These are phyloP conservation scores for Chymomyza amoena DNA, from an alignment of 2,888 invertebrate species.

Conservation along the genomic window DNA sequence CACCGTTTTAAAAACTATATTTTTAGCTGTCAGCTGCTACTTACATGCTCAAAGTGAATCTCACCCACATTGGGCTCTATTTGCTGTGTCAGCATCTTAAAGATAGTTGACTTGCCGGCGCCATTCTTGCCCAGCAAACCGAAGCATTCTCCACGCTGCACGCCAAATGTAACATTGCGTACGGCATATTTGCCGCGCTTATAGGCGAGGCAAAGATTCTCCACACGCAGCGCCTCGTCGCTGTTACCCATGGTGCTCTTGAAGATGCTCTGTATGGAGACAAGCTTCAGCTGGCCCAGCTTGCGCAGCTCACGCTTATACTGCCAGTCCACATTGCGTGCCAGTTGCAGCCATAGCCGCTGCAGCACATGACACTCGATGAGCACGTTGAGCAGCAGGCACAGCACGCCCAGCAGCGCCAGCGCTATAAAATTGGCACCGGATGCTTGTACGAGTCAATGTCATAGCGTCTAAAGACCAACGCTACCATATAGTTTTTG, in stretches of 20 bases:
- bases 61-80: constrained; percentile 81
- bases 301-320: constrained; percentile 50
- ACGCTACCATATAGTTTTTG: constrained; percentile 81
- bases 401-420: constrained; percentile 82
- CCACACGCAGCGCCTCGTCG: constrained; percentile 72
- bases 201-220: constrained; percentile 74
- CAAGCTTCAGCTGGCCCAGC: constrained; percentile 72
- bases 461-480: constrained; percentile 83
- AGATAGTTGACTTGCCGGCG: constrained; percentile 93
- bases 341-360: constrained; percentile 44
- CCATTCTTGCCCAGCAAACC: constrained; percentile 92
- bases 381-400: constrained; percentile 81
- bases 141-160: constrained; percentile 83
- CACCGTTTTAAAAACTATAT: background rate
- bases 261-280: constrained; percentile 75
- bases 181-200: constrained; percentile 72
- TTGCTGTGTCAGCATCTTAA: constrained; percentile 85
- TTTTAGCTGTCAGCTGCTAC: background rate
- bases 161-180: constrained; percentile 75
- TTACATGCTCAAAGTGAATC: constrained; percentile 73
- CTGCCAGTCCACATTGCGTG: constrained; percentile 46
- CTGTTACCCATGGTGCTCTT: constrained; percentile 52
- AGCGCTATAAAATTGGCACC: constrained; percentile 82
- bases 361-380: constrained; percentile 80
- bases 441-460: constrained; percentile 85